Conservation (phyloP, 2,797 vertebrate genomes). For the Trichosurus vulpecula region DNA sequence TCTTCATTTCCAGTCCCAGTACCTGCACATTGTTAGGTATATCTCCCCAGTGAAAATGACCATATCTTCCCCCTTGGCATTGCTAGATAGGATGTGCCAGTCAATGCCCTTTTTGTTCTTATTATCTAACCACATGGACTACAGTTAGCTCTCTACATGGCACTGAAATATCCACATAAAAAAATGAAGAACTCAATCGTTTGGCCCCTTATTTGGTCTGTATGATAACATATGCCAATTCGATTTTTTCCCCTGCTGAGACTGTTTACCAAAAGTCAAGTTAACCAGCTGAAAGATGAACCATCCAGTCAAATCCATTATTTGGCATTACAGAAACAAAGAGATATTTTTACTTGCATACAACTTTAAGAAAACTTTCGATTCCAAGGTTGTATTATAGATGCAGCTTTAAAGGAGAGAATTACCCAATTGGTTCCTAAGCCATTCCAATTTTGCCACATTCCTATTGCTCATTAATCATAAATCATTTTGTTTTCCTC, state of each 20-base stretch:
- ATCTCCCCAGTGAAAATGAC: neutral
- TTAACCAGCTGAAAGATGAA: neutral
- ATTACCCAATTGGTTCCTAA: neutral
- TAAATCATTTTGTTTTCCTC: neutral
- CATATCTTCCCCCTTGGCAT: neutral
- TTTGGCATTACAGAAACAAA: neutral
- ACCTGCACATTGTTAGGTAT: neutral
- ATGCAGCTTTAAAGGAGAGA: neutral
- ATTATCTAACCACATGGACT: neutral
- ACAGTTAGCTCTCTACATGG: neutral
- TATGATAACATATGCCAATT: neutral
- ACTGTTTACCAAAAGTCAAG: neutral
- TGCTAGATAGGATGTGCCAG: neutral
- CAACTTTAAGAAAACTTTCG: neutral
- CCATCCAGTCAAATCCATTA: neutral
- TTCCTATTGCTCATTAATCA: neutral
- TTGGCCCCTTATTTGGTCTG: neutral
- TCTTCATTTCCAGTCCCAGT: neutral
- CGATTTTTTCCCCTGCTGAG: neutral
- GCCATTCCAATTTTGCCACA: neutral
- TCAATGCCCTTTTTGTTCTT: neutral
- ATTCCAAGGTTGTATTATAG: neutral
- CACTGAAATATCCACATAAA: neutral
- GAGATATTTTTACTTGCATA: neutral
- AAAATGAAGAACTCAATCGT: neutral